phyloP scores from a whole-genome alignment of 2,797 vertebrate genomes.

The Rousettus madagascariensis region DNA sequence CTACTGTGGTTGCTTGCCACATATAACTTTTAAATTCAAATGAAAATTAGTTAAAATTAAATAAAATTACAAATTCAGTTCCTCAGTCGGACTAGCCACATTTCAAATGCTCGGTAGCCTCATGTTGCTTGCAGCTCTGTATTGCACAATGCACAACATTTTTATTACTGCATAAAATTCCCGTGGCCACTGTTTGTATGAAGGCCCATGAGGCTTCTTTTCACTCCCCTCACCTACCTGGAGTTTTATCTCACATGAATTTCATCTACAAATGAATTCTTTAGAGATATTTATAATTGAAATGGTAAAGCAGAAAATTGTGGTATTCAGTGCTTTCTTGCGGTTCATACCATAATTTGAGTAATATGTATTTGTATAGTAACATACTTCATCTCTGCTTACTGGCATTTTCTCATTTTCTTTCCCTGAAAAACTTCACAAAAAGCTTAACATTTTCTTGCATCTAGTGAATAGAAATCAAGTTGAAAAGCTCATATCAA shows the following conservation, averaged over 20 bases:
- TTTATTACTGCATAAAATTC: background rate
- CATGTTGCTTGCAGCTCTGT: background rate
- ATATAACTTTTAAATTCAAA: background rate
- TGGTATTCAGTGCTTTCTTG: background rate
- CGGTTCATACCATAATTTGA: background rate
- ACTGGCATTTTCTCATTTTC: background rate
- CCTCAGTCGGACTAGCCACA: background rate
- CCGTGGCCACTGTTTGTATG: background rate
- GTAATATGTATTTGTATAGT: background rate
- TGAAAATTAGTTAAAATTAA: slow-evolving; percentile 45
- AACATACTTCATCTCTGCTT: background rate
- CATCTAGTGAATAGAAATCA: background rate
- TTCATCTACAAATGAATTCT: background rate
- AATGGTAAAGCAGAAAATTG: background rate
- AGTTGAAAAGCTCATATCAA: background rate
- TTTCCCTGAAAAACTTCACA: background rate
- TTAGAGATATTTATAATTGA: background rate
- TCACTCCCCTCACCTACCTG: background rate
- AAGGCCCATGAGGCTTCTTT: background rate
- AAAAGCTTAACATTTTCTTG: background rate
- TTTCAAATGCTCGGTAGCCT: background rate
- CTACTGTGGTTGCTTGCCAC: background rate
- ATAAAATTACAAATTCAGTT: background rate
- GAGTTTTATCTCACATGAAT: background rate
- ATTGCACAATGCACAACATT: background rate